Evolutionary conservation across 2,797 vertebrate genomes (phyloP), one percentile per base, ranked within the genome.

Genomic region (Crypturellus tataupa): DNA sequence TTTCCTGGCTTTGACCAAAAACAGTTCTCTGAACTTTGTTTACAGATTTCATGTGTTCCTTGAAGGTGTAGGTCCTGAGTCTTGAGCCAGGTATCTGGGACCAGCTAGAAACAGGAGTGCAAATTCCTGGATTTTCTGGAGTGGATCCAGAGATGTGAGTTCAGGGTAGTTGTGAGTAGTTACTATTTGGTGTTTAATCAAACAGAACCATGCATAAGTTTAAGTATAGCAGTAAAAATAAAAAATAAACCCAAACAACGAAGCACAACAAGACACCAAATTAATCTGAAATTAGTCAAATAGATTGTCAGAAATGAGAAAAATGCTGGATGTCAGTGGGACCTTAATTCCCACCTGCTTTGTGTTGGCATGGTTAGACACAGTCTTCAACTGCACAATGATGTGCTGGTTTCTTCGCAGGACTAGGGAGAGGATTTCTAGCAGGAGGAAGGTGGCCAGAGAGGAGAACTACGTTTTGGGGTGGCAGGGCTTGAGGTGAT

Each of bases 181-280:
- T 86, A 63, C n/a, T 84, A 53, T 86, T 51, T 70, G 39, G 63
- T 51, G 77, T 67, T 88, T 70, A 90, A 88, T 79, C 80, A 83
- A 87, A 76, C 46, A 85, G 73, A 88, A 91, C 79, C 1, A 1
- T 76, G 72, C 89, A 79, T 76, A 76, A 84, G 79, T 63, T 7
- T 81, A 93, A 95, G 94, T 88, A 86, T 18, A 81, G 87, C 79
- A 86, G 88, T 84, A 91, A 89, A 40, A 76, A 80, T 87, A 90
- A 85, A 91, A 70, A 10, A 1, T 51, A 62, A 79, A 39, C 67
- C 67, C 58, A 78, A 89, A 72, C 0, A 1, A 53, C n/a, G 83
- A 92, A 87, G 69, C 53, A 59, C 39, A n/a, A 85, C 81, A 90
- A 78, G 63, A 81, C 65, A 79, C 4, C 21, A n/a, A 78, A 90